Evolutionary conservation across 2,797 vertebrate genomes (phyloP), one percentile per base, ranked within the genome.

Genomic region (Novumbra hubbsi): DNA sequence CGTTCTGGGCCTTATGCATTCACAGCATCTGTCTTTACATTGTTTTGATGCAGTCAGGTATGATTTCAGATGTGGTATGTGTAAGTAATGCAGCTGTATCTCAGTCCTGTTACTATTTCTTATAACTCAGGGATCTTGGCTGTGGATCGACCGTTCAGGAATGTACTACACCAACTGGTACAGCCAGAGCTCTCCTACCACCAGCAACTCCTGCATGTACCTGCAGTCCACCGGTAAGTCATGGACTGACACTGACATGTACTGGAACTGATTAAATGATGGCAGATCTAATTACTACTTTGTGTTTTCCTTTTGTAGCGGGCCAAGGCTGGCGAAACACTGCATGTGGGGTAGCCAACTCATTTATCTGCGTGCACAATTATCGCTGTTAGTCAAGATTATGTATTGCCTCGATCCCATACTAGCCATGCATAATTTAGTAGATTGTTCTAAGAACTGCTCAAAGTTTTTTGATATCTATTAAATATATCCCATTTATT

Each of bases 131-230:
- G 28, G 17, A 8, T 5, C 3, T 8, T 70, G 68, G 68, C 30
- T 48, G 68, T 70, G 68, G 68, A 50, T 70, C 9, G 27, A 70
- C 48, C 48, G 48, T 28, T 28, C 48, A 30, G 48, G 68, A 28
- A 24, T 70, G 6, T 70, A 70, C 45, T 70, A 52, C 48, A 50
- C 68, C 68, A 70, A 70, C 68, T 70, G 68, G 68, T n/a, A 70
- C 45, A 17, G 5, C 1, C 27, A 28, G 48, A 19, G 48, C 45
- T 8, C 48, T 17, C 41, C 41, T 1, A 27, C 8, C 14, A 17
- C 48, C 45, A 30, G 24, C 27, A 9, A 17, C 68, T 4, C 68
- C 48, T 70, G 68, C 68, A 50, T 70, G 21, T 70, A 30, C 68
- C 48, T 70, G 48, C 21, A 17, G 7, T 16, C 17, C 6, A 50